Conservation (phyloP, 2,888 invertebrate genomes). For the Lochmaea crataegi region DNA sequence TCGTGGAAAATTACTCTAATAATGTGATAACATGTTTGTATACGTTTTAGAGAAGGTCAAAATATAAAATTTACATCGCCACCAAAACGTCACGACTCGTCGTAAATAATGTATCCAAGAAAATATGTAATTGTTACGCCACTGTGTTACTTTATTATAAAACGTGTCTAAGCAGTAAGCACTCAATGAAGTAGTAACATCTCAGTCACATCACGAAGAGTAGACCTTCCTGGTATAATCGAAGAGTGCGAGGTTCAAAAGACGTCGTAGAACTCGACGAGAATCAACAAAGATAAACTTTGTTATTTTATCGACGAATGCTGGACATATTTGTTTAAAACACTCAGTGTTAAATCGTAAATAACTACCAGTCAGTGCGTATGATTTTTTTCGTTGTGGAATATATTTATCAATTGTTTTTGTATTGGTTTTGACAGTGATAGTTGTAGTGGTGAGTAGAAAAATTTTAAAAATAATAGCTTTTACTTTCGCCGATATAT, state of each 20-base stretch:
- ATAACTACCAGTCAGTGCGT: conserved; percentile 1
- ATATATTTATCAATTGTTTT: conserved; percentile 4
- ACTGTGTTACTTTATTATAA: neutral
- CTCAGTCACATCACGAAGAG: conserved; percentile 27
- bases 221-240: conserved; percentile 32
- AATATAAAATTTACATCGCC: neutral
- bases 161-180: conserved; percentile 9
- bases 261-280: conserved; percentile 19
- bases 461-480: neutral
- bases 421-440: conserved; percentile 2
- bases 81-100: neutral
- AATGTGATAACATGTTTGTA: too few species aligned
- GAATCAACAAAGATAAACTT: conserved; percentile 18
- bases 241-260: conserved; percentile 27
- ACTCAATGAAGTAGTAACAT: conserved; percentile 12
- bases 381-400: neutral
- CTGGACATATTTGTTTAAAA: conserved; percentile 13
- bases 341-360: conserved; percentile 5
- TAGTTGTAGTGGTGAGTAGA: neutral
- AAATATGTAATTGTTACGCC: neutral
- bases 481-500: neutral
- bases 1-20: too few species aligned
- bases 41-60: neutral
- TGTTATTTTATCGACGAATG: conserved; percentile 9
- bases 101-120: neutral